Evolutionary conservation across 2,797 vertebrate genomes (phyloP), one percentile per base, ranked within the genome.

Genomic region (Ctenochaetus hawaiiensis): DNA sequence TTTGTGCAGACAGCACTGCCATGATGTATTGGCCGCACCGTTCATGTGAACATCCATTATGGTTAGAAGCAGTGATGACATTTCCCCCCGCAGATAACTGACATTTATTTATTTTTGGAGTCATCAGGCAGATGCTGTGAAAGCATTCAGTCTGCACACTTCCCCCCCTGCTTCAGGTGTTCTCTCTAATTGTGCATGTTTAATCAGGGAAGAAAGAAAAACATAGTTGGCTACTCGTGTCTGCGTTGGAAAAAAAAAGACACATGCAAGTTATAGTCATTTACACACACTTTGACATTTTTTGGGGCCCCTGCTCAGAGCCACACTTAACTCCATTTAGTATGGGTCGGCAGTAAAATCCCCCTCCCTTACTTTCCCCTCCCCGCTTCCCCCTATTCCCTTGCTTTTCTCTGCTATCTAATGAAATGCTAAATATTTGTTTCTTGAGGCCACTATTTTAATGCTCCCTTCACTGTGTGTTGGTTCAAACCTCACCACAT

Each of bases 361-460:
- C 80, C 70, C 81, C 66, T 75, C 79, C 66, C 72, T 71, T 62
- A 61, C 43, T 51, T 68, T 67, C 22, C n/a, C 64, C 77, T 23
- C 59, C 72, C 48, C 65, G 52, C 49, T 73, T 57, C 30, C 30
- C 30, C 30, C 6, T 34, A 34, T 80, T 70, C 52, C 64, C 41
- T 78, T 34, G 23, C 73, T 62, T 63, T 75, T 53, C 68, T 75
- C 72, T 65, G 56, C 82, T 70, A 65, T 68, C 75, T 89, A 88
- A 88, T 91, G 65, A 90, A 91, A 92, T 88, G 87, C 75, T 86
- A 83, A 88, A 89, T 92, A 89, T 94, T 90, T 90, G 78, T 83
- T 87, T 88, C 89, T 90, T 65, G 20, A 44, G 85, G 91, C 77
- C 64, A 58, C 52, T 45, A 61, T 90, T 86, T 85, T 83, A 78